Base-by-base conservation (phyloP, 2,113 vertebrate species). In the Mesoclemmys tuberculata region DNA sequence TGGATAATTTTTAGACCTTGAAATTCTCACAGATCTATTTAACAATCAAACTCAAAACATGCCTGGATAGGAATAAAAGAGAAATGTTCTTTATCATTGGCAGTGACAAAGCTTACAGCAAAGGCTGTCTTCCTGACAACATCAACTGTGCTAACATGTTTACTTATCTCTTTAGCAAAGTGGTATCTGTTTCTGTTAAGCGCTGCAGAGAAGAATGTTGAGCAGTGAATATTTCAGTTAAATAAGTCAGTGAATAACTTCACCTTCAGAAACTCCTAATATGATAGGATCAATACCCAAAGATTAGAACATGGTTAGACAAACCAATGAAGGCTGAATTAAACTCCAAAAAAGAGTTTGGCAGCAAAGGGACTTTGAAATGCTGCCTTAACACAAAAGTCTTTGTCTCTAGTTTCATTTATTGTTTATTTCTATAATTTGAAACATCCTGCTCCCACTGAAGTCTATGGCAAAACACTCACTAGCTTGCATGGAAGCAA, bases 121-220 rank as follows among this genome's bases (percentile, higher is more conserved):
- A 26, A 46, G 41, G 74, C 74, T 41, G 21, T 74, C 38, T 74
- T 74, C 58, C 29, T 61, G 31, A 74, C 35, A 22, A 26, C 8
- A 4, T 74, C 71, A 74, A 1, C 1, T 68, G n/a, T 12, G 19
- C 9, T 81, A 2, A 31, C n/a, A 12, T 1, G 0, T 74, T 78
- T 9, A 5, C 21, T 10, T 79, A 1, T 38, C 74, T 2, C 54
- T 64, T 55, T 2, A 48, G 49, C 82, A 74, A n/a, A 56, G 46
- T 52, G 58, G 64, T 80, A 46, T 38, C 49, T 29, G 38, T 80
- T 68, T 54, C 38, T 19, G 13, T 2, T n/a, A 49, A 74, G 80
- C 41, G 0, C 78, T 61, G 61, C 79, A 82, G 7, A 31, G 1
- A 10, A 38, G 54, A 1, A 0, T 24, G 52, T 29, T 56, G 38